phyloP scores from a whole-genome alignment of 2,797 vertebrate species.

The Yasuhikotakia modesta region DNA sequence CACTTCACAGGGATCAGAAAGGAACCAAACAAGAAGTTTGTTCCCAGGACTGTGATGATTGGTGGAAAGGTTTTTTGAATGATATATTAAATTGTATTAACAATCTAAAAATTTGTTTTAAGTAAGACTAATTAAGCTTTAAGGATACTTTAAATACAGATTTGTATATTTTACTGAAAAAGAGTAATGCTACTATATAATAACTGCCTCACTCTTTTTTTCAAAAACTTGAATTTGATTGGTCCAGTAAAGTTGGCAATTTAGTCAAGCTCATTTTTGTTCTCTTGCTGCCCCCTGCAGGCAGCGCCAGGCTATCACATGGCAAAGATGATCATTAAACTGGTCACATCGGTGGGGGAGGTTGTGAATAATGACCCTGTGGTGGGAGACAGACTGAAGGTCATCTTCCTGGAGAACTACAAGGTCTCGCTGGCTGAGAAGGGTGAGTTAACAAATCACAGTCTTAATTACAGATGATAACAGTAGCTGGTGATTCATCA shows the following conservation, averaged over 20 bases:
- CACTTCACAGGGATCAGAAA: slow-evolving; percentile 81
- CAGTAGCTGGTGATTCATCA: not conserved
- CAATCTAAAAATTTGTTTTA: not conserved
- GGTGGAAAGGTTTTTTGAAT: slow-evolving; percentile 82
- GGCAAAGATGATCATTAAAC: slow-evolving; percentile 89
- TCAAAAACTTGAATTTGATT: no score
- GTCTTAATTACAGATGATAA: not conserved
- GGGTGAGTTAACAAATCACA: slow-evolving; percentile 65
- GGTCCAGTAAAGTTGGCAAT: not conserved
- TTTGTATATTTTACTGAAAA: no score
- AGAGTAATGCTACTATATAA: no score
- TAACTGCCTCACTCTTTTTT: no score
- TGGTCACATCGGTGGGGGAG: slow-evolving; percentile 80
- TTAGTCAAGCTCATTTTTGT: not conserved
- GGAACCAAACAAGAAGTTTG: slow-evolving; percentile 79
- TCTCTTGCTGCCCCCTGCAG: slow-evolving; percentile 58
- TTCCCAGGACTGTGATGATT: slow-evolving; percentile 86
- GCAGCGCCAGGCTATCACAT: slow-evolving; percentile 88
- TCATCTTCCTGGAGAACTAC: slow-evolving; percentile 88
- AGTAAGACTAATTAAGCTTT: no score
- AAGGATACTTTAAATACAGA: no score
- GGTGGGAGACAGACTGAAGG: slow-evolving; percentile 82
- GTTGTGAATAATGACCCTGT: slow-evolving; percentile 83
- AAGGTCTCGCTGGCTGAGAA: slow-evolving; percentile 86
- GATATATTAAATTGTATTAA: not conserved